Evolutionary conservation across 2,888 invertebrate species (phyloP), one percentile per base, ranked within the genome.

Genomic region (Chorisops tibialis): DNA sequence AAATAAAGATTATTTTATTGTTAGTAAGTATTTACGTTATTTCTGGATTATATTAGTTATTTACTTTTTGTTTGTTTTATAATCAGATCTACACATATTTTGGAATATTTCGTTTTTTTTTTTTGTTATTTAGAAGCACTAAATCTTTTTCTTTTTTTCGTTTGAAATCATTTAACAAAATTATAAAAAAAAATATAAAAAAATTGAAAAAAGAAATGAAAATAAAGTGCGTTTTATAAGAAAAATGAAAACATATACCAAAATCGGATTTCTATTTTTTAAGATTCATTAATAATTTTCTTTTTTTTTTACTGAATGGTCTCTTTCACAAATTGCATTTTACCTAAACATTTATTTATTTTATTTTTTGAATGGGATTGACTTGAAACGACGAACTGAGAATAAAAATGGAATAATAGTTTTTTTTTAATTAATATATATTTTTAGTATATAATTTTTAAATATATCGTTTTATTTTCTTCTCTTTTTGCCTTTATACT

Each of bases 1-100:
- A 45, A 45, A 45, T 45, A 45, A 11, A 45, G 11, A 45, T 18
- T 45, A 45, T 45, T 16, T 45, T 45, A 18, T 19, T 45, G 45
- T 45, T 45, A 45, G 45, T 45, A 45, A n/a, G 45, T 18, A 11
- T 45, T 14, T 18, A 45, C 16, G 19, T 47, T 7, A 21, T 21
- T 21, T 6, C 22, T 19, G 9, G 16, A 16, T n/a, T 47, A 21
- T 43, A 16, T 21, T 3, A 30, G 30, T 30, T 30, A 7, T 7
- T 30, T 30, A 30, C 3, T 30, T 30, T 30, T 7, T 30, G 9
- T 30, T 9, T 30, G 30, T 30, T 30, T 30, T 16, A 5, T 12
- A 39, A 39, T 39, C 39, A 21, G 22, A 47, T 47, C 22, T 47
- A 47, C 47, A 47, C 19, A 21, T 21, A 47, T 18, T 9, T 21